Conservation (phyloP, 2,113 vertebrate genomes). For the Chauna torquata region DNA sequence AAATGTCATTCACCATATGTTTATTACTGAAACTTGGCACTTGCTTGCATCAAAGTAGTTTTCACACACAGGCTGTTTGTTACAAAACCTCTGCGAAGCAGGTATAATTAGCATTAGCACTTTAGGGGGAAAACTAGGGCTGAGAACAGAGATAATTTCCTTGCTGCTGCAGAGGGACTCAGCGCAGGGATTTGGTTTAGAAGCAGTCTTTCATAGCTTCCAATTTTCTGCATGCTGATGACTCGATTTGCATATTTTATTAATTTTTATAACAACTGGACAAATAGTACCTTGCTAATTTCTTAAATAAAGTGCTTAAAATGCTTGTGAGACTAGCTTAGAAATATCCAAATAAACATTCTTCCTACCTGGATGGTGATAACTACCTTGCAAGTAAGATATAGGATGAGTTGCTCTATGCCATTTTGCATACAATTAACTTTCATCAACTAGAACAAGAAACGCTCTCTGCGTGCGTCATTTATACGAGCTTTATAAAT, state of each 20-base stretch:
- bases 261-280: conserved; percentile 21
- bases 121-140: conserved; percentile 28
- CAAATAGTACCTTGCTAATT: background rate
- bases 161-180: background rate
- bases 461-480: conserved; percentile 6
- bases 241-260: conserved; percentile 24
- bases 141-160: conserved; percentile 32
- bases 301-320: conserved; percentile 29
- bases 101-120: conserved; percentile 58
- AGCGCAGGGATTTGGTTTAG: background rate
- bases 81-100: conserved; percentile 55
- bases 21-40: conserved; percentile 61
- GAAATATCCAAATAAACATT: conserved; percentile 16
- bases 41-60: conserved; percentile 46
- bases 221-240: background rate
- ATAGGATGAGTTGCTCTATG: background rate
- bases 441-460: conserved; percentile 50
- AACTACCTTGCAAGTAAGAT: conserved; percentile 2
- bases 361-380: background rate
- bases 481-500: conserved; percentile 57
- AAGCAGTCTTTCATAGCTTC: background rate
- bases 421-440: conserved; percentile 62
- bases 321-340: conserved; percentile 18
- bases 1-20: conserved; percentile 64
- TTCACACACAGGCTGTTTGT: conserved; percentile 55